These are phyloP conservation scores for Nasonia vitripennis DNA, from an alignment of 1,140 invertebrate genomes.

Conservation along the genomic window DNA sequence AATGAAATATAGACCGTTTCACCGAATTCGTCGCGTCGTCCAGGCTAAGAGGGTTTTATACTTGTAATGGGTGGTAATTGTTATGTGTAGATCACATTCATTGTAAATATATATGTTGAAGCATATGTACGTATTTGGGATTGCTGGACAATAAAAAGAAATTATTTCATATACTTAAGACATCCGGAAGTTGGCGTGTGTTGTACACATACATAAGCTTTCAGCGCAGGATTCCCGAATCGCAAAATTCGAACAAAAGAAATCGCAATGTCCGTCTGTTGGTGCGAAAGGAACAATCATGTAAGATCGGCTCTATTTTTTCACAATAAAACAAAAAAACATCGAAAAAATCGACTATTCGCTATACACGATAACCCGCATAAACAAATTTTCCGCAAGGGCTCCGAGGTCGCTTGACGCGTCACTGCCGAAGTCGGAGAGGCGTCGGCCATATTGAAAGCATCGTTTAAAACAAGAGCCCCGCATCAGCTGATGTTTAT, in stretches of 20 bases:
- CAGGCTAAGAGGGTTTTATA: conserved; percentile 42
- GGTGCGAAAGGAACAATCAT: neutral
- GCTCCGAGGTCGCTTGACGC: neutral
- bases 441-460: conserved; percentile 31
- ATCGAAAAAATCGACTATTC: neutral
- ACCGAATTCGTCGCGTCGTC: conserved; percentile 1
- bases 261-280: neutral
- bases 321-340: neutral
- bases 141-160: conserved; percentile 66
- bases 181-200: neutral
- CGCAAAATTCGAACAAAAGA: neutral
- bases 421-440: neutral
- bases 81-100: conserved; percentile 65
- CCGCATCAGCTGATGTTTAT: conserved; percentile 40
- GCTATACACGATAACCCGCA: neutral
- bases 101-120: conserved; percentile 57
- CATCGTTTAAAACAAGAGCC: conserved; percentile 28
- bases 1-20: neutral
- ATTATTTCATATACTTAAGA: conserved; percentile 24
- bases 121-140: conserved; percentile 54
- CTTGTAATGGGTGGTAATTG: conserved; percentile 49
- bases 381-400: neutral
- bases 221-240: neutral
- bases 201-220: neutral
- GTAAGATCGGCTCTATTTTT: neutral